Evolutionary conservation across 2,797 vertebrate genomes (phyloP).

Genomic region (Darevskia mixta): DNA sequence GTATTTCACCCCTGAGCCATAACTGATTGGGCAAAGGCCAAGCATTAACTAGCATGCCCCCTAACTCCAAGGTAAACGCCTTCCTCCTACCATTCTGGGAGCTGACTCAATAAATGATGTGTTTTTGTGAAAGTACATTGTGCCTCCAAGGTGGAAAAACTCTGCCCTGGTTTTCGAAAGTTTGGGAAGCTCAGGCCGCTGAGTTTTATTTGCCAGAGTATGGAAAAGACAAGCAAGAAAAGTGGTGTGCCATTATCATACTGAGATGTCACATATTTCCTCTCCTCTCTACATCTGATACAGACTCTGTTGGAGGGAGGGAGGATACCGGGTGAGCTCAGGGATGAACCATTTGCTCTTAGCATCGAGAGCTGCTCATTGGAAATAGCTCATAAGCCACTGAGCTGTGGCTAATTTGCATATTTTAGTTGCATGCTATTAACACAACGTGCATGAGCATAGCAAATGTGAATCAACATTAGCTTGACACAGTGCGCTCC

Average conservation of each 20-base stretch:
- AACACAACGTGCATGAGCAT: constrained; percentile 11
- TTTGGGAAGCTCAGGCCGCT: background rate
- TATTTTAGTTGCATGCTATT: constrained; percentile 27
- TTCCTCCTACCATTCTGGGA: too few relatives aligned
- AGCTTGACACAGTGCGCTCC: background rate
- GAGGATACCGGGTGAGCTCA: background rate
- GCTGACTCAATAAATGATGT: background rate
- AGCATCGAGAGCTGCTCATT: background rate
- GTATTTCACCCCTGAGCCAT: background rate
- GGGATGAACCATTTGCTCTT: constrained; percentile 2
- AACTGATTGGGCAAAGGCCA: background rate
- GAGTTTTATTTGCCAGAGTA: background rate
- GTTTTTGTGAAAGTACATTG: background rate
- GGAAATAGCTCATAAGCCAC: constrained; percentile 9
- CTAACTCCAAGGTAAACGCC: background rate
- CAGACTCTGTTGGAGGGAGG: background rate
- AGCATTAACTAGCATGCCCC: background rate
- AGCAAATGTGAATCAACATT: constrained; percentile 31
- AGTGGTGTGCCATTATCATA: background rate
- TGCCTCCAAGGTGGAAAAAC: background rate
- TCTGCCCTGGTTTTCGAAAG: background rate
- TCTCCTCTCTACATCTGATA: background rate
- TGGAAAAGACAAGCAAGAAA: background rate
- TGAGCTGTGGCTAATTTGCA: constrained; percentile 34
- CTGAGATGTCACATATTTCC: background rate